Evolutionary conservation across 2,113 vertebrate species (phyloP), one percentile per base, ranked within the genome.

Genomic region (Elaphurus davidianus): DNA sequence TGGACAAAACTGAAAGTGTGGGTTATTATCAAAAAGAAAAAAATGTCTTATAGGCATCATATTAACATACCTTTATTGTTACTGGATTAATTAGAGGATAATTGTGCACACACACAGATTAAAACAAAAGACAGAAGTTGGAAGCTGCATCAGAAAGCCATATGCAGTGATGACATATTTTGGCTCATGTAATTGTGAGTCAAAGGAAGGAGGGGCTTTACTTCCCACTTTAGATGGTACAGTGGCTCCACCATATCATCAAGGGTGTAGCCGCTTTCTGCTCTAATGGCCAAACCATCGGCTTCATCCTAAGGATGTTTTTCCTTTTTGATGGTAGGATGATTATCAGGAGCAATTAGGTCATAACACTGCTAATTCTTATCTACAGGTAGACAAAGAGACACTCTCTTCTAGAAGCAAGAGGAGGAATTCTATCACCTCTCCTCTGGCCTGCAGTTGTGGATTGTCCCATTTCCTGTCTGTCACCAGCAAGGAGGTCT

Each of bases 1-100:
- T 57, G n/a, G 10, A 93, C 60, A 95, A 93, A 84, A 79, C 15
- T 25, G 6, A 94, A 95, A 91, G 36, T 19, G 84, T 27, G 23
- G 17, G 30, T 45, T 74, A 79, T 92, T 95, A 95, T 71, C 30
- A 45, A 64, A 33, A n/a, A 59, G 27, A 91, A 90, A 64, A 57
- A 90, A 79, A 2, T 87, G 25, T 27, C 93, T 92, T 90, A 12
- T 76, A 81, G 45, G 62, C 21, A 64, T 71, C 5, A 76, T 40
- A 76, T 88, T 71, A 64, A 62, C 67, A 19, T 62, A 12, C 9
- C 2, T 92, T 28, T 67, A n/a, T 74, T n/a, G 8, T 23, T 96
- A 27, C 7, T 59, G 19, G 17, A 81, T 19, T 60, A 16, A 50
- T 60, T 71, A 40, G 82, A 43, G 25, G 89, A 62, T 59, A 74